Base-by-base conservation (phyloP, 2,797 vertebrate genomes). In the Phoeniculus purpureus region DNA sequence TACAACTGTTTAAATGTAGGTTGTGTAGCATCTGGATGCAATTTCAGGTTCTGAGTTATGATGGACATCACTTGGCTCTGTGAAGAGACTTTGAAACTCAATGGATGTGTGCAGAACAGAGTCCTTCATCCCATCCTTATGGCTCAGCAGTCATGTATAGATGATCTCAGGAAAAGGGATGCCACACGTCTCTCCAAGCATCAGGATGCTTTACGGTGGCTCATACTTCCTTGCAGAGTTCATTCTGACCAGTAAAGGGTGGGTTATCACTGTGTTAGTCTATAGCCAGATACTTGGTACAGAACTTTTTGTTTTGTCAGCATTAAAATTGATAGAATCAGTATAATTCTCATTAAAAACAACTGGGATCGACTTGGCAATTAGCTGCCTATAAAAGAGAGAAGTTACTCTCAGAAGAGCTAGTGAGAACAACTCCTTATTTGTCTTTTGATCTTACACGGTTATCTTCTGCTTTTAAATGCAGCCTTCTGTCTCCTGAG, bases 361-460 rank as follows among this genome's bases (percentile, higher is more conserved):
- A 93, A 82, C 66, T 47, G 9, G 2, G 18, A 3, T 79, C 93
- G 82, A 85, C 22, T 85, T 87, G 10, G 60, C 78, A 89, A 92
- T 93, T 93, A 84, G 60, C 68, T 92, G 50, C 34, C 34, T 91
- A 45, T 87, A 40, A 85, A 87, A 94, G 47, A 82, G 37, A 61
- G 52, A 64, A 34, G 45, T 66, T 93, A 93, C 90, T 34, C 89
- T 89, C 89, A 84, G 74, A 92, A 85, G 89, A 90, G 74, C 50
- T 19, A 45, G 67, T 45, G 62, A 90, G 88, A 88, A 54, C 27
- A 0, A 3, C 61, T 93, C 26, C 50, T 76, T 70, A 32, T 83
- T 87, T 75, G 55, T 86, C 87, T 95, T 91, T 94, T 91, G 85
- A 95, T 93, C 91, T 88, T 87, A 58, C 25, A 8, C 19, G 10